Base-by-base conservation (phyloP, 2,113 vertebrate species). In the Hypomesus transpacificus region DNA sequence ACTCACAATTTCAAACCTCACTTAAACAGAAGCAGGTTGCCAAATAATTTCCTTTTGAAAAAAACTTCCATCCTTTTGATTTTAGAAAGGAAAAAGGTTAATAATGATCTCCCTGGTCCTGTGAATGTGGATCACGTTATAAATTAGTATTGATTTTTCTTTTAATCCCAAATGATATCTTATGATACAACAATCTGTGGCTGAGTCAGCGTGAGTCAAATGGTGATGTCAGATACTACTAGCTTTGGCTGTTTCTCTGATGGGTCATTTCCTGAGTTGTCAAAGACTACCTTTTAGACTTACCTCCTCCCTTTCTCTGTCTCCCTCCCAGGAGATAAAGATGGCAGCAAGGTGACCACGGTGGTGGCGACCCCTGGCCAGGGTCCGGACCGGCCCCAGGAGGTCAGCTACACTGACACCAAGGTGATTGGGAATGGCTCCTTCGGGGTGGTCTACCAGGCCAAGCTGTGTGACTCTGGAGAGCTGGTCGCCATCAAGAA, bases 401-500 rank as follows among this genome's bases (percentile, higher is more conserved):
- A 99, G 90, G 97, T 99, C 87, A 98, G 95, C 91, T 99, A 98
- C 90, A 97, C 96, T 16, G 97, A 99, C 90, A 99, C 96, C 46
- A 99, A 98, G 88, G 97, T 99, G 81, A 99, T 99, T 76, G 97
- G 97, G 69, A 99, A 99, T 73, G 97, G 97, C 78, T 99, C 97
- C 28, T 98, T 99, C 81, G 96, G 97, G 60, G 97, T 98, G 39
- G 97, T 99, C 71, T 98, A 99, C 89, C 97, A 99, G 91, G 97
- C 97, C 76, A 98, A 98, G 85, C 95, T 99, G 63, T 98, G 96
- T 61, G 96, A 99, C 93, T 96, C 96, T 8, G 97, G 96, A 84
- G 97, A 99, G 86, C 80, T 99, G 91, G 96, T 99, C 87, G 97
- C 97, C 85, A 98, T 99, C 87, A 99, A 99, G 88, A 99, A 99